Conservation (phyloP, 2,113 vertebrate species). For the Desmodus rotundus region DNA sequence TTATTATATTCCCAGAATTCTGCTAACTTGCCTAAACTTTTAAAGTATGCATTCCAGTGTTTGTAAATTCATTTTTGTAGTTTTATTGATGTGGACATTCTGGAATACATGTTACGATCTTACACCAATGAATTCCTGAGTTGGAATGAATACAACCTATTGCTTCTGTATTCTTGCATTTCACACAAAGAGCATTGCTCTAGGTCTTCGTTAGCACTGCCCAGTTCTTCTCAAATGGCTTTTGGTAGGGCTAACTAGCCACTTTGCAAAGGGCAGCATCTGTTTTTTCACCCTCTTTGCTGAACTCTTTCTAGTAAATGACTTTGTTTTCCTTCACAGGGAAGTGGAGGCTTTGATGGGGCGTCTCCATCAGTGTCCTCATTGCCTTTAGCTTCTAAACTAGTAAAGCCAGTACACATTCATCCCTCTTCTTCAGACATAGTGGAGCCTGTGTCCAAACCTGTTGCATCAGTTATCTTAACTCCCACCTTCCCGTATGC, state of each 20-base stretch:
- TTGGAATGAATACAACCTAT: not conserved
- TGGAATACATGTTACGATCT: not conserved
- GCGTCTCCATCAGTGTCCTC: not conserved
- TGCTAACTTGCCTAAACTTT: not conserved
- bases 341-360: not conserved
- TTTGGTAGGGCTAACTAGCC: not conserved
- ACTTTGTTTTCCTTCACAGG: not conserved
- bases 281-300: not conserved
- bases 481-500: not conserved
- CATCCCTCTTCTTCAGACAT: not conserved
- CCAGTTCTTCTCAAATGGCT: not conserved
- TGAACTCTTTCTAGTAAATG: not conserved
- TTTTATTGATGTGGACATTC: not conserved
- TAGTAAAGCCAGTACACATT: not conserved
- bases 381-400: not conserved
- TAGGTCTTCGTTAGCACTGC: not conserved
- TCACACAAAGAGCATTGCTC: not conserved
- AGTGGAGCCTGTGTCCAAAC: not conserved
- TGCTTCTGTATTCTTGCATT: not conserved
- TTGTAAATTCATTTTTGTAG: not conserved
- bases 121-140: not conserved
- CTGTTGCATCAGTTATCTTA: not conserved
- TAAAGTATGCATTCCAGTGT: constrained; percentile 1
- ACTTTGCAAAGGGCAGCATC: not conserved
- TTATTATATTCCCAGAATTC: not conserved